phyloP scores from a whole-genome alignment of 2,113 vertebrate genomes.

The Noctilio leporinus region DNA sequence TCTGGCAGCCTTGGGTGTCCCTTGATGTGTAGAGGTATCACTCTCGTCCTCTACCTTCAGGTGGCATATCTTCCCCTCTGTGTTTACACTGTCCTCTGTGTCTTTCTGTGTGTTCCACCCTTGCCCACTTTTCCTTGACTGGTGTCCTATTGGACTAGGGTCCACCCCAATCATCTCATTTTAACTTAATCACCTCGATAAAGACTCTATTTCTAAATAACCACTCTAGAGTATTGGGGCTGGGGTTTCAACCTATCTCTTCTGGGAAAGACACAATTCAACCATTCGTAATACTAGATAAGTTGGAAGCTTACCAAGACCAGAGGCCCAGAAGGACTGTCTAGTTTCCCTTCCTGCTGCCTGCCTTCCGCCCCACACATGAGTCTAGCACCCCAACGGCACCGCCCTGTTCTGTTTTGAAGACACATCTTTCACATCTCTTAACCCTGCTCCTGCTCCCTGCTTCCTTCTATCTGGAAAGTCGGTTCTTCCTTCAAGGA shows the following conservation, averaged over 20 bases:
- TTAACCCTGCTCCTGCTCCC: fast-evolving
- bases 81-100: fast-evolving
- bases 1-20: not conserved
- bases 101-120: too few relatives aligned
- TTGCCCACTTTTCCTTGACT: not conserved
- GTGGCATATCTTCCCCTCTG: fast-evolving
- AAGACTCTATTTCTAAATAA: not conserved
- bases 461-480: fast-evolving
- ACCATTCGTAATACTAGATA: not conserved
- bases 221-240: not conserved
- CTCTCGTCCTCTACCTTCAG: fast-evolving
- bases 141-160: too few relatives aligned
- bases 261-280: not conserved
- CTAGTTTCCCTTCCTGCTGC: not conserved
- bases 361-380: too few relatives aligned
- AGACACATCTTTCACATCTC: not conserved
- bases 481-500: not conserved
- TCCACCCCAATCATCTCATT: not conserved
- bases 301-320: not conserved
- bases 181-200: not conserved
- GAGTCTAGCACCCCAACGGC: too few relatives aligned
- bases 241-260: not conserved
- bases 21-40: fast-evolving
- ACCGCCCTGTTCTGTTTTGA: fast-evolving
- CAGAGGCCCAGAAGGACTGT: not conserved